phyloP scores from a whole-genome alignment of 2,797 vertebrate genomes.

The Sylvilagus floridanus region DNA sequence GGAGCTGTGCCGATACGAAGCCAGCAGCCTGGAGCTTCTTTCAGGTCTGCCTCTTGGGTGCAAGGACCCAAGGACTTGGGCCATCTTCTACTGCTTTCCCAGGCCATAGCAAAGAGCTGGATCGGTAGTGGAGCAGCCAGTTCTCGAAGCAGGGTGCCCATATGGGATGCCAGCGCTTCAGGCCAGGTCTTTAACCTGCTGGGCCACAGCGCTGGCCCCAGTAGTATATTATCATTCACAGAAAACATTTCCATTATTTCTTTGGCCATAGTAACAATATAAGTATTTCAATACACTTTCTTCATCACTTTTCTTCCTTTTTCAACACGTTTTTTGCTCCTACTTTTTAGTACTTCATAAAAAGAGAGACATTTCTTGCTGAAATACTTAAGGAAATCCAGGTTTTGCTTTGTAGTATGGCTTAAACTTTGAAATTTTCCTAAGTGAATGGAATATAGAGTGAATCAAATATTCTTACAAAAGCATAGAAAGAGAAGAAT shows the following conservation, averaged over 20 bases:
- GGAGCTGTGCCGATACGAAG: too few species aligned
- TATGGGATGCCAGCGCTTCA: too few species aligned
- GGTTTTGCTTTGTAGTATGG: neutral
- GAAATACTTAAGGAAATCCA: slow-evolving; percentile 10
- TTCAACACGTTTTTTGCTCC: neutral
- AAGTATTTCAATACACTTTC: neutral
- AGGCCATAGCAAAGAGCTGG: too few species aligned
- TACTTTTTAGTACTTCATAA: slow-evolving; percentile 6
- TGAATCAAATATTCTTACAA: neutral
- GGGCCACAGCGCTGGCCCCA: too few species aligned
- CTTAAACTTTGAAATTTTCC: neutral
- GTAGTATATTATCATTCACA: neutral
- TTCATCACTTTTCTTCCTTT: neutral
- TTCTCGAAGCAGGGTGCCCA: too few species aligned
- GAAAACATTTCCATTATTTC: neutral
- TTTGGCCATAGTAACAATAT: neutral
- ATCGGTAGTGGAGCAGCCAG: too few species aligned
- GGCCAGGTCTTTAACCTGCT: too few species aligned
- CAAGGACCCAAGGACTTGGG: too few species aligned
- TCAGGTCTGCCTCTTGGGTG: too few species aligned
- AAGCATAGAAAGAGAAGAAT: slow-evolving; percentile 8
- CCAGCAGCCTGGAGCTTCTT: too few species aligned
- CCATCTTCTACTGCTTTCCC: too few species aligned
- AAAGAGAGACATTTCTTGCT: neutral
- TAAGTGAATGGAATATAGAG: neutral